These are phyloP conservation scores for Alcis repandata DNA, from an alignment of 2,888 invertebrate genomes.

Conservation along the genomic window DNA sequence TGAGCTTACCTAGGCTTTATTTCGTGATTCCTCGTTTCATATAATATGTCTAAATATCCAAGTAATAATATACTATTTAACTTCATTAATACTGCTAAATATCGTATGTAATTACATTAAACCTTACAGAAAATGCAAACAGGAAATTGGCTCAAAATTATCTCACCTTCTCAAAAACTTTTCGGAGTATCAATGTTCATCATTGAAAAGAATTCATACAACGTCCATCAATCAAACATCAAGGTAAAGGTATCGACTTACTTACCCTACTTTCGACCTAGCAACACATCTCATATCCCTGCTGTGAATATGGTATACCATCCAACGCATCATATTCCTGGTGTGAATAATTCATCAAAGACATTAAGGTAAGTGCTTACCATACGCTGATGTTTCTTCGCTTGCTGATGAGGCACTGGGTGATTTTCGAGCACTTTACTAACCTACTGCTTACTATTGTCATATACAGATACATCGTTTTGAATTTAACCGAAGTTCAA, in stretches of 20 bases:
- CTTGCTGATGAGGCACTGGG: conserved; percentile 19
- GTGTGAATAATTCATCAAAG: conserved; percentile 9
- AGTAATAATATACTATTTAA: no score
- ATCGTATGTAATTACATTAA: no score
- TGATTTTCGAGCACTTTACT: conserved; percentile 27
- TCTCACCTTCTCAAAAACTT: not conserved
- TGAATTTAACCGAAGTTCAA: not conserved
- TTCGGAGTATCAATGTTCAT: not conserved
- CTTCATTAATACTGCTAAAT: no score
- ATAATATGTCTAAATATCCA: not conserved
- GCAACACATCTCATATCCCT: not conserved
- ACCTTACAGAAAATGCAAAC: no score
- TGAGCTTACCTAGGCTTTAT: not conserved
- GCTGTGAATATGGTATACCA: conserved; percentile 5
- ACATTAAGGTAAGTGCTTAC: not conserved
- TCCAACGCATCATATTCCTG: not conserved
- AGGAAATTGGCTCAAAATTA: no score
- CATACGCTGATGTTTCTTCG: conserved; percentile 3
- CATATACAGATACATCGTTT: not conserved
- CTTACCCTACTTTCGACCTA: not conserved
- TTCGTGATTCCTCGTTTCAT: not conserved
- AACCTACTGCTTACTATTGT: conserved; percentile 3
- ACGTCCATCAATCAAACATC: not conserved
- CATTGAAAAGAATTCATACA: not conserved
- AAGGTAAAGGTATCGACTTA: conserved; percentile 1